These are phyloP conservation scores for Calycopis cecrops DNA, from an alignment of 1,140 invertebrate genomes.

Conservation along the genomic window DNA sequence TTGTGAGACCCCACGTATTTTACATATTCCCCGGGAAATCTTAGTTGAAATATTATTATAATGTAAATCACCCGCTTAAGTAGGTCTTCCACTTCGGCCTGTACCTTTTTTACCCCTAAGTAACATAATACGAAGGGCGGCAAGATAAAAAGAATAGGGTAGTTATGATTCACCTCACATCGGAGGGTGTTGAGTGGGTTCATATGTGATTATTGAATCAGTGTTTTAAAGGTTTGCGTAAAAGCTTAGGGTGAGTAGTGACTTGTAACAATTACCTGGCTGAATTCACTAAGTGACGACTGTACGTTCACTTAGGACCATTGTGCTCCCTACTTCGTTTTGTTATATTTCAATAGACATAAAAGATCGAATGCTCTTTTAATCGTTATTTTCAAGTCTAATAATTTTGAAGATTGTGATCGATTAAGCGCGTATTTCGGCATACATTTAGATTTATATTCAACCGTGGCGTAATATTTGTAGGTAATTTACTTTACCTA, in stretches of 20 bases:
- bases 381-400: too few relatives aligned
- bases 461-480: too few relatives aligned
- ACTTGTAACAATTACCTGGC: conserved; percentile 18
- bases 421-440: too few relatives aligned
- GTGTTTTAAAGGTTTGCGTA: conserved; percentile 24
- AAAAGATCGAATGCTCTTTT: too few relatives aligned
- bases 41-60: conserved; percentile 10
- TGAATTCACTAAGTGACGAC: not conserved
- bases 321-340: too few relatives aligned
- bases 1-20: not conserved
- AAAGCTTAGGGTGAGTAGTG: conserved; percentile 17
- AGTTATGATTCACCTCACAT: conserved; percentile 31
- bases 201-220: conserved; percentile 26
- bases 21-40: not conserved
- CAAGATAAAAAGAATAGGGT: conserved; percentile 28
- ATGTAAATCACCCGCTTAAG: conserved; percentile 10
- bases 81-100: conserved; percentile 9
- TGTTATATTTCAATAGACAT: too few relatives aligned
- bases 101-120: conserved; percentile 23
- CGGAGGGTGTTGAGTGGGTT: conserved; percentile 20
- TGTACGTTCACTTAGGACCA: too few relatives aligned
- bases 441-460: too few relatives aligned
- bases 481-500: too few relatives aligned
- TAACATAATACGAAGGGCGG: conserved; percentile 27
- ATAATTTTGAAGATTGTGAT: too few relatives aligned